phyloP scores from a whole-genome alignment of 2,797 vertebrate genomes.

The Melanotaenia pygmaea region DNA sequence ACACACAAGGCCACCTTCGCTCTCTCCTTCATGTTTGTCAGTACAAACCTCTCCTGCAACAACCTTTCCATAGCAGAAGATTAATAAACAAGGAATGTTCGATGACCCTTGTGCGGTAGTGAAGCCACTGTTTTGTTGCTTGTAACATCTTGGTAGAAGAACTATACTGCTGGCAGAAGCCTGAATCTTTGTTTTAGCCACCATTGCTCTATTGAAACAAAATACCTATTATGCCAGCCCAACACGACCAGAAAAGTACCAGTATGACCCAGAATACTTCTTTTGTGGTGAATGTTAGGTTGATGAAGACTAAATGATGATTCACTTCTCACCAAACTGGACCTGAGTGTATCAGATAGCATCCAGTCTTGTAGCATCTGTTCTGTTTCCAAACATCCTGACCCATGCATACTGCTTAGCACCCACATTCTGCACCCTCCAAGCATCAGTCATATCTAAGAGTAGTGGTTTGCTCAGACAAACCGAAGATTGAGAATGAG shows the following conservation, averaged over 20 bases:
- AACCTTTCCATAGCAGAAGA: not conserved
- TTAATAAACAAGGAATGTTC: not conserved
- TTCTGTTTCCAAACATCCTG: not conserved
- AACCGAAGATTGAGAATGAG: not conserved
- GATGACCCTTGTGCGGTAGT: not conserved
- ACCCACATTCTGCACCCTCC: not conserved
- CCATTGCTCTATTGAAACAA: not conserved
- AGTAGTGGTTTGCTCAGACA: not conserved
- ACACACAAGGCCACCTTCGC: too few species aligned
- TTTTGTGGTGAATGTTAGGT: not conserved
- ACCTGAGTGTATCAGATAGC: not conserved
- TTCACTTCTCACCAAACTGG: not conserved
- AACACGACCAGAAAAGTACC: not conserved
- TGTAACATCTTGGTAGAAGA: not conserved
- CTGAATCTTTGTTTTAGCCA: not conserved
- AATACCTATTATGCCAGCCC: not conserved
- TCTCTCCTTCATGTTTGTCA: too few species aligned
- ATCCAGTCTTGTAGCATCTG: not conserved
- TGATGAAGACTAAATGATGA: not conserved
- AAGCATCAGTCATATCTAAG: not conserved
- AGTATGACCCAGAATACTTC: not conserved
- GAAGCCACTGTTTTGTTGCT: not conserved
- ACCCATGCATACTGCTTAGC: not conserved
- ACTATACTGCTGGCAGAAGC: not conserved
- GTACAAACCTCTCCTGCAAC: too few species aligned